Evolutionary conservation across 2,113 vertebrate genomes (phyloP).

Genomic region (Edolisoma coerulescens): DNA sequence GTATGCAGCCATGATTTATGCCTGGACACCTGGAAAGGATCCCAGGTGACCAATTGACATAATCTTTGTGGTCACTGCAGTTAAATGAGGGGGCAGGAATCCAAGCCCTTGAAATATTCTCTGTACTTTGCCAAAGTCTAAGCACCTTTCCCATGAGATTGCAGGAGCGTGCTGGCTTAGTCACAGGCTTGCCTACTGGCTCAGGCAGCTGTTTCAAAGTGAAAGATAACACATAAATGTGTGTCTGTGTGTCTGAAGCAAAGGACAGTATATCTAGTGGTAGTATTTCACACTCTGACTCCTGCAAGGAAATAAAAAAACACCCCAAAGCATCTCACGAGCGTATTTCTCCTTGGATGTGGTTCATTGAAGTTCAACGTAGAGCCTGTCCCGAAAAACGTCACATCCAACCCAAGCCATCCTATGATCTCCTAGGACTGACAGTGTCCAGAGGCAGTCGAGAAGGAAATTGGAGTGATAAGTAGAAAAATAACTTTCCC

Average conservation of each 20-base stretch:
- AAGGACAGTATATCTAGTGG: neutral
- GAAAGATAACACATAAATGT: neutral
- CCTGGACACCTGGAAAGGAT: neutral
- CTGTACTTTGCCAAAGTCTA: neutral
- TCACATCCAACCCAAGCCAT: neutral
- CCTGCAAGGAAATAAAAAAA: neutral
- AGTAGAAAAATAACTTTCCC: neutral
- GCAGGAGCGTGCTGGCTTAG: neutral
- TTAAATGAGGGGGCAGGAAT: neutral
- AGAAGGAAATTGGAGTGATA: neutral
- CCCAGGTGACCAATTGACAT: too few relatives aligned
- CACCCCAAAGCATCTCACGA: accelerated
- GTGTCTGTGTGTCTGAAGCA: neutral
- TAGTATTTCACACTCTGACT: neutral
- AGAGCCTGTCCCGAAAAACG: neutral
- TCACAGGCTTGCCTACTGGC: neutral
- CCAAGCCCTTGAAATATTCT: neutral
- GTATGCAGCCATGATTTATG: neutral
- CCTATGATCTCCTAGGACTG: neutral
- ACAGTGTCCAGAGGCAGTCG: neutral
- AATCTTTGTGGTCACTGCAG: neutral
- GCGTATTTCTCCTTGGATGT: accelerated
- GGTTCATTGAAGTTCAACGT: neutral
- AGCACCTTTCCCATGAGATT: neutral
- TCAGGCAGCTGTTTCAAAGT: neutral